Base-by-base conservation (phyloP, 2,888 invertebrate genomes). In the Torymus texanus region DNA sequence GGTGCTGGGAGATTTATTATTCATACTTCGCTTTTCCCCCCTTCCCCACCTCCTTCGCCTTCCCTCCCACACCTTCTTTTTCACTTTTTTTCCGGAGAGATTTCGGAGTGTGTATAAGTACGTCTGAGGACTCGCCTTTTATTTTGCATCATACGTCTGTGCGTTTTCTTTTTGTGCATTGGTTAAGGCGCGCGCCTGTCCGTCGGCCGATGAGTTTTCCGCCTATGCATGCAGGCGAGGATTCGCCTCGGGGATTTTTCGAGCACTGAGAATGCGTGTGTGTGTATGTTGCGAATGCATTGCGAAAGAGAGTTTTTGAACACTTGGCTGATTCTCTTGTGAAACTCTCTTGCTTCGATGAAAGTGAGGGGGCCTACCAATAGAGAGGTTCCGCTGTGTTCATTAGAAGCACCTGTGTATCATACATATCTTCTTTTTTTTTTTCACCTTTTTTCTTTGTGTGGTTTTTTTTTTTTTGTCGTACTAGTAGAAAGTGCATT, bases 301-400 rank as follows among this genome's bases (percentile, higher is more conserved):
- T 80, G 58, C 76, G 72, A 80, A 73, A 74, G 56, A 72, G 65
- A 79, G 66, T 76, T 80, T 76, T 76, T 73, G 68, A 80, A 80
- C 79, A 80, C 72, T 75, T 71, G 78, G 63, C 77, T 75, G 74
- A 50, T 68, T 73, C 68, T 11, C 63, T 81, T 81, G 79, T 79
- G 81, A 81, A 81, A 81, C 63, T 81, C 63, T 18, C 41, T 63
- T 67, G 41, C 41, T 74, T 71, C 51, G 51, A 81, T 79, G 81
- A 81, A 81, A 81, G 76, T 71, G 71, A 77, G 74, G 56, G 24
- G 78, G 62, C 41, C 41, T 8, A 51, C 13, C 18, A 50, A 61
- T 29, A 50, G 18, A 61, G 65, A 70, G 18, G 70, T 58, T 79
- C 18, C 51, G n/a, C 51, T 70, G 16, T 67, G 29, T 3, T 51